Conservation (phyloP, 2,888 invertebrate species). For the Alloscopus bannaensis region DNA sequence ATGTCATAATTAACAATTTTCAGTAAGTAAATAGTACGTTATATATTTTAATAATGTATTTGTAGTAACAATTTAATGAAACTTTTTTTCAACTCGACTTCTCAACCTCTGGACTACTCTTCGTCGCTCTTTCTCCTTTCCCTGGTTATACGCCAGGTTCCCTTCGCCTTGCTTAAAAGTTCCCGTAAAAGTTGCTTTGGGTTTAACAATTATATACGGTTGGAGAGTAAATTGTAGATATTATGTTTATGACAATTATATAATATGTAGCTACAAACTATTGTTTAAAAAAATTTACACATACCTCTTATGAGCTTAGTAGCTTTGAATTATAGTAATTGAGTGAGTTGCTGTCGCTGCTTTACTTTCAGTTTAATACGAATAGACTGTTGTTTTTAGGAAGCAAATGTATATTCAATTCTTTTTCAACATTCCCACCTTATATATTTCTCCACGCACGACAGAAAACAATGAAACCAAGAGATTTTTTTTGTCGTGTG, state of each 20-base stretch:
- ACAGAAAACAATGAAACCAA: neutral
- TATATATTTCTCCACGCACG: slow-evolving; percentile 14
- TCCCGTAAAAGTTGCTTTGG: too few species aligned
- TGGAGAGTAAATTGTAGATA: too few species aligned
- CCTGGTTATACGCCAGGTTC: too few species aligned
- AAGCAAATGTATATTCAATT: slow-evolving; percentile 37
- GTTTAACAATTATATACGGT: too few species aligned
- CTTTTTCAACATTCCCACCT: neutral
- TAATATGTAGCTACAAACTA: neutral
- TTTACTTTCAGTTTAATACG: slow-evolving; percentile 10
- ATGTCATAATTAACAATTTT: slow-evolving; percentile 5
- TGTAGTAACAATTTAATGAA: slow-evolving; percentile 11
- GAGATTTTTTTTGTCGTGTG: slow-evolving; percentile 2
- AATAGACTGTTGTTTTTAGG: slow-evolving; percentile 47
- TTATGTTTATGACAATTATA: too few species aligned
- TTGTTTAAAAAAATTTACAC: neutral
- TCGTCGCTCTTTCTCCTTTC: too few species aligned
- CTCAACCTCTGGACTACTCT: too few species aligned
- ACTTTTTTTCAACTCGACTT: too few species aligned
- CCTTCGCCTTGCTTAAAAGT: too few species aligned
- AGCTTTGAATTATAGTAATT: too few species aligned
- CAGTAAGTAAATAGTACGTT: slow-evolving; percentile 27
- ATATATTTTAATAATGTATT: slow-evolving; percentile 14
- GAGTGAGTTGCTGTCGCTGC: slow-evolving; percentile 39
- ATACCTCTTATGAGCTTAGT: neutral